phyloP scores from a whole-genome alignment of 2,113 vertebrate species.

The Colaptes auratus region DNA sequence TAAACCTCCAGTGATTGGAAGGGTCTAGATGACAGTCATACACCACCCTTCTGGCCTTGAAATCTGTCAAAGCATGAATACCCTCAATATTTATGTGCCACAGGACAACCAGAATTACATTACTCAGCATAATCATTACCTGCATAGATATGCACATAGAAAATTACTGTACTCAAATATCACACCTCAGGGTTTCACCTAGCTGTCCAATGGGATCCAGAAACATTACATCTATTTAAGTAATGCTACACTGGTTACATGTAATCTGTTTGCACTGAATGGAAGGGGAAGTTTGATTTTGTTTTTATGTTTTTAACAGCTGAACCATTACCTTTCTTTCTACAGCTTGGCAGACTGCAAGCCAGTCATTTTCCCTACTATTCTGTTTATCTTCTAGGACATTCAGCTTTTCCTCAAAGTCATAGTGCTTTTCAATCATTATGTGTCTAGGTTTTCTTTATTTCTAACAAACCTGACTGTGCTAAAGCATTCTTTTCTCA shows the following conservation, averaged over 20 bases:
- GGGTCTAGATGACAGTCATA: not conserved
- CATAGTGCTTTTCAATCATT: not conserved
- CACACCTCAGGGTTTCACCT: not conserved
- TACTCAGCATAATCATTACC: not conserved
- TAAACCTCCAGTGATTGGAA: not conserved
- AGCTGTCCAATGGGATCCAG: not conserved
- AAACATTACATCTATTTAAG: not conserved
- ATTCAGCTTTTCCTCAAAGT: not conserved
- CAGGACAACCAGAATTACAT: not conserved
- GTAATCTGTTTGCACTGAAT: not conserved
- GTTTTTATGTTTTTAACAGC: not conserved
- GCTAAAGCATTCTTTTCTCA: not conserved
- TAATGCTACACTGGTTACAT: not conserved
- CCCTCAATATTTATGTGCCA: not conserved
- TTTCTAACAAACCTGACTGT: not conserved
- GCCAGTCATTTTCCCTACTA: not conserved
- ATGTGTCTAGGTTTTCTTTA: not conserved
- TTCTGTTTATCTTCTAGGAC: not conserved
- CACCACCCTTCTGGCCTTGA: not conserved
- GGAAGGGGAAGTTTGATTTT: slow-evolving; percentile 9
- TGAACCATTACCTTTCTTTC: not conserved
- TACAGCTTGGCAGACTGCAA: not conserved
- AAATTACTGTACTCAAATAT: not conserved
- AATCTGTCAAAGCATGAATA: not conserved
- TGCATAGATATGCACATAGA: rapidly evolving